Percentiles rank a stretch among this genome's conserved stretches.
phyloP scores from a whole-genome alignment of 2,888 invertebrate species.

The Megastigmus dorsalis region DNA sequence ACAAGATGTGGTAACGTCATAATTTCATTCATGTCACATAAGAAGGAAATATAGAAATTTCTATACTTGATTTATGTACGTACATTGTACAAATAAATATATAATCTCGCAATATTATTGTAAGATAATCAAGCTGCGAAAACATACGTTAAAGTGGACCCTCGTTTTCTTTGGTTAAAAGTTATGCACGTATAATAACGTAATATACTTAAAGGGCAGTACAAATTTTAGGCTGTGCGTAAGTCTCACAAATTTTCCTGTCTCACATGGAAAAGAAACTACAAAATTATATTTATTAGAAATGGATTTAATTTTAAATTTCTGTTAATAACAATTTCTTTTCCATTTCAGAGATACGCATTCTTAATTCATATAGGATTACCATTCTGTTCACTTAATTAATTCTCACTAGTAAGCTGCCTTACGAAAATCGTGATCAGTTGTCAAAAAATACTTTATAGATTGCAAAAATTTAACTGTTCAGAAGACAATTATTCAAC shows the following conservation, averaged over 20 bases:
- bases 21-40: constrained; percentile 35
- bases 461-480: constrained; percentile 16
- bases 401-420: constrained; percentile 43
- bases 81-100: constrained; percentile 45
- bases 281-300: constrained; percentile 22
- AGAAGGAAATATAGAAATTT: constrained; percentile 37
- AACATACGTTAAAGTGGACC: constrained; percentile 49
- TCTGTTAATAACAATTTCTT: neutral
- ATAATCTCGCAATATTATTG: constrained; percentile 46
- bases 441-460: constrained; percentile 40
- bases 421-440: constrained; percentile 15
- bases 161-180: constrained; percentile 52
- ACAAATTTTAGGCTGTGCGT: constrained; percentile 43
- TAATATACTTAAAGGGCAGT: constrained; percentile 27
- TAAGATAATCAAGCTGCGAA: constrained; percentile 37
- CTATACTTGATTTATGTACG: constrained; percentile 35
- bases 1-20: constrained; percentile 39
- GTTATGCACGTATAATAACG: constrained; percentile 29
- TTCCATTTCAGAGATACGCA: constrained; percentile 13
- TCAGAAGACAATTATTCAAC: constrained; percentile 42
- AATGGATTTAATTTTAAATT: neutral
- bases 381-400: constrained; percentile 19
- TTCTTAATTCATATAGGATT: constrained; percentile 25
- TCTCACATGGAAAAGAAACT: constrained; percentile 18
- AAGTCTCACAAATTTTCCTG: constrained; percentile 33